Base-by-base conservation (phyloP, 2,113 vertebrate genomes). In the Gallinago jamesoni region DNA sequence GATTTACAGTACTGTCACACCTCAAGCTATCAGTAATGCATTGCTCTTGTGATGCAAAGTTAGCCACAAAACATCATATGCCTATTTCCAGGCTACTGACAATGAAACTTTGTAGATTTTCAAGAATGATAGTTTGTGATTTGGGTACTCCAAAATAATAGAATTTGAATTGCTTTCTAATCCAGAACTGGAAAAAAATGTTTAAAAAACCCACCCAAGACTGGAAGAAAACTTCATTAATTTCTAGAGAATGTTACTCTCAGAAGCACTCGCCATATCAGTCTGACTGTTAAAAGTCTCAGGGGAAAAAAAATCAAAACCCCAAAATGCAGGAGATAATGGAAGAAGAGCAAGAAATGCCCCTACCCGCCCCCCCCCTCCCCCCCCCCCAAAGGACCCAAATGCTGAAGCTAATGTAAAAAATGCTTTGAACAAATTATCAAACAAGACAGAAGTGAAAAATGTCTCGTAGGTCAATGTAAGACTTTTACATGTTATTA, bases 401-500 rank as follows among this genome's bases (percentile, higher is more conserved):
- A 95, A 91, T 67, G 55, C 39, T 63, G 35, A 64, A 96, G 69
- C 53, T 96, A 97, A 96, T 20, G 21, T 73, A 89, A 74, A 96
- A 97, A 93, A 94, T 73, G 78, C 77, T 97, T 98, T 95, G 85
- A 97, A 96, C 52, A 97, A 96, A 96, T 96, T 96, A 97, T 91
- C 89, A 96, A 96, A 89, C 55, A 94, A 94, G 93, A 87, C 8
- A 66, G 74, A 97, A 95, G 64, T 69, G 52, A 92, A 96, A 98
- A 96, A 69, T 91, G 89, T 60, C 91, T 92, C 56, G 25, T 60
- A 76, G 76, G 89, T 96, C 95, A 97, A 90, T 94, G 60, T 76
- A 93, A 90, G 89, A 95, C 87, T 97, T 98, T 97, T 98, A 97
- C 96, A 97, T 97, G 96, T 95, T 97, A 97, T 97, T 97, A 95